Base-by-base conservation (phyloP, 2,888 invertebrate species). In the Sceliomorpha sp. region DNA sequence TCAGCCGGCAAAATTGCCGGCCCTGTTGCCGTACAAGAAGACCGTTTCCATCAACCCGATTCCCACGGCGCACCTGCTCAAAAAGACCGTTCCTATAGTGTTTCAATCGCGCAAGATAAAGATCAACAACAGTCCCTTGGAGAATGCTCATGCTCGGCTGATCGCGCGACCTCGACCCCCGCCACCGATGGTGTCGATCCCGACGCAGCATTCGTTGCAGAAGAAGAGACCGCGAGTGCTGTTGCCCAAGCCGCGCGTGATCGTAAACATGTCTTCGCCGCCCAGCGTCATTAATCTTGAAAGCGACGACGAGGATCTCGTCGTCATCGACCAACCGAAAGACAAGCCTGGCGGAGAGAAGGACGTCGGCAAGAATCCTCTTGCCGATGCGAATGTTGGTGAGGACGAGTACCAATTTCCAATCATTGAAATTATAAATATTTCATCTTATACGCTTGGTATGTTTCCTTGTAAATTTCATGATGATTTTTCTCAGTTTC, bases 271-370 rank as follows among this genome's bases (percentile, higher is more conserved):
- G 2, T 34, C 8, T 0, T 60, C 26, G 7, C 26, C 70, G 4
- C 77, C 79, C 0, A 82, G 72, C 62, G 75, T 84, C 0, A 84
- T 84, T 24, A 78, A 84, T 48, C 34, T 84, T 7, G 83, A 81
- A n/a, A 82, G 82, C 50, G 84, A 84, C 5, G 83, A 84, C 12
- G 83, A 84, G 7, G 72, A 62, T 34, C 45, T 72, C 12, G 32
- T 55, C 9, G 56, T 72, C 1, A 13, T 72, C 12, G 55, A 53
- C 7, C 8, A 34, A 29, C 1, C 27, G 27, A 29, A 29, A n/a
- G 9, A 29, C 27, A 29, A n/a, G 1, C 2, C 44, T 12, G 36
- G 39, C 20, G 20, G 20, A 7, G 13, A 42, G 6, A 20, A 6
- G 4, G 17, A 26, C 13, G 14, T 26, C 7, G 36, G 17, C 8